Percentiles rank a stretch among this genome's conserved stretches.
Evolutionary conservation across 2,888 invertebrate species (phyloP).

Genomic region (Nephrotoma guestfalica): DNA sequence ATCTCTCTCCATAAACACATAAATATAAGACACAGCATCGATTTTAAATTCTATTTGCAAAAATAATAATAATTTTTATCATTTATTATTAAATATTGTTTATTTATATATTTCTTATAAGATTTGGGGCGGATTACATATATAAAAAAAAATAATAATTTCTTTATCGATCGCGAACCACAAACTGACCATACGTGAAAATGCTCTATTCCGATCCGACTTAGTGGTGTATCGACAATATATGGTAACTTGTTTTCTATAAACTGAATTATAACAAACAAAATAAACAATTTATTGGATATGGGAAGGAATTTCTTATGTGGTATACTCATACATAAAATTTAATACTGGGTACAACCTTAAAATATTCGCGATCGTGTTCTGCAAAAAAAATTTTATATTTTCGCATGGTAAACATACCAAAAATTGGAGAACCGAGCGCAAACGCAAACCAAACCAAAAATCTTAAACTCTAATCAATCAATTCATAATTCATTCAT

Average conservation of each 20-base stretch:
- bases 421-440: neutral
- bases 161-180: neutral
- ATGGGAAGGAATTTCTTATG: neutral
- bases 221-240: neutral
- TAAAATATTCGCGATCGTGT: neutral
- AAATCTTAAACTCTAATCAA: neutral
- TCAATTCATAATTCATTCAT: neutral
- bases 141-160: neutral
- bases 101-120: neutral
- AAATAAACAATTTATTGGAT: neutral
- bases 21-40: neutral
- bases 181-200: neutral
- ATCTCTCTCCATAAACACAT: neutral
- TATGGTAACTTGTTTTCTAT: neutral
- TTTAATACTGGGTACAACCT: neutral
- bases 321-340: neutral
- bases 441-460: no score
- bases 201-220: neutral
- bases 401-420: neutral
- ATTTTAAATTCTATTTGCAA: neutral
- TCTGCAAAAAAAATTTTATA: neutral
- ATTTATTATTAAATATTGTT: neutral
- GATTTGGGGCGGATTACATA: neutral
- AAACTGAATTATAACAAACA: neutral
- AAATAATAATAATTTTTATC: neutral